Conservation (phyloP, 2,113 vertebrate species). For the Psilopsiagon aymara region DNA sequence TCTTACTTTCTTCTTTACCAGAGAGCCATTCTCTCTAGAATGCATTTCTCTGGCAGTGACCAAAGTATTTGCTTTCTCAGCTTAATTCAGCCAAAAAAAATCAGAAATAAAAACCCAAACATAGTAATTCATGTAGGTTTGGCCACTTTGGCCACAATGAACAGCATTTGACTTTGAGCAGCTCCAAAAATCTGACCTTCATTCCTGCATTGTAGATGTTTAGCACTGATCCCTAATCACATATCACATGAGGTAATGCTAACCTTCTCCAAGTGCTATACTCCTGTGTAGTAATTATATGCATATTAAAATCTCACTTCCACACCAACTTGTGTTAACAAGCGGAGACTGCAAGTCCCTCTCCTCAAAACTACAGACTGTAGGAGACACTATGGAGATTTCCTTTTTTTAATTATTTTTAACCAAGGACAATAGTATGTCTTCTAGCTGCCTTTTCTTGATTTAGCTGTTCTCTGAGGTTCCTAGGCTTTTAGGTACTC, state of each 20-base stretch:
- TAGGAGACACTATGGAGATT: background rate
- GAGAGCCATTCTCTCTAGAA: background rate
- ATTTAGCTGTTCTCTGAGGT: background rate
- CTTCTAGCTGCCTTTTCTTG: background rate
- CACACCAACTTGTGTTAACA: background rate
- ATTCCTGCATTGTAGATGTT: background rate
- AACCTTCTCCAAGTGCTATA: background rate
- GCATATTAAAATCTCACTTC: background rate
- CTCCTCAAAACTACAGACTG: background rate
- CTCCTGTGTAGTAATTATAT: background rate
- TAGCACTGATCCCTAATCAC: background rate
- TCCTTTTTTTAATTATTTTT: background rate
- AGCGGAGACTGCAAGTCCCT: background rate
- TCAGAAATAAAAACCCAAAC: background rate
- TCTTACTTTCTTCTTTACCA: background rate
- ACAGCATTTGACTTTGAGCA: background rate
- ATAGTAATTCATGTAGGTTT: background rate
- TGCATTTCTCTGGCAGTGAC: background rate
- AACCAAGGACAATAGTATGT: background rate
- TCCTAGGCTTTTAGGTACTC: background rate
- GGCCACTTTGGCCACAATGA: background rate
- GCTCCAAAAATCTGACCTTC: background rate
- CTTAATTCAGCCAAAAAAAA: background rate
- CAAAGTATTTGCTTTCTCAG: background rate
- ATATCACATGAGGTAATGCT: background rate